Conservation (phyloP, 2,797 vertebrate species). For the Sparus aurata region DNA sequence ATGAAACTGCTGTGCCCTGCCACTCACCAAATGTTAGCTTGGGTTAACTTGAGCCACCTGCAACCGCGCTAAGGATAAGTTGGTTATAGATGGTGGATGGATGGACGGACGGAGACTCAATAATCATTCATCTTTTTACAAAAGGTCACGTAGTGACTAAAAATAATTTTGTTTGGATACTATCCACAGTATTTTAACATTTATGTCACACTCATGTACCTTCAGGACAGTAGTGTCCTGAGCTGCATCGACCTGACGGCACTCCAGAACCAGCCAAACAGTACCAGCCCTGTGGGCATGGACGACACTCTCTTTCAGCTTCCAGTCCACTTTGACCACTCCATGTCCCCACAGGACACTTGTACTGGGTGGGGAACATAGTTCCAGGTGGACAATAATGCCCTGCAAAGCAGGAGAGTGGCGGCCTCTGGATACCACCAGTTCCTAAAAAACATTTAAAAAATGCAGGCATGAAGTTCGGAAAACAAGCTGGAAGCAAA, state of each 20-base stretch:
- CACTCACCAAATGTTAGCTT: too few relatives aligned
- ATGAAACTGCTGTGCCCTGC: too few relatives aligned
- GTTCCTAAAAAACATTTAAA: conserved; percentile 84
- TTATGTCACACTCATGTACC: conserved; percentile 73
- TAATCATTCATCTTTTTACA: too few relatives aligned
- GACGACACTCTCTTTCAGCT: conserved; percentile 82
- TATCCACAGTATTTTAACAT: not conserved
- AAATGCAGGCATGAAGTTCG: not conserved
- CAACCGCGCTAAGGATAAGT: too few relatives aligned
- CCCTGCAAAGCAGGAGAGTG: conserved; percentile 87
- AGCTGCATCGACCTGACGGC: conserved; percentile 88
- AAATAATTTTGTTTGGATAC: not conserved
- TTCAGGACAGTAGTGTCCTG: conserved; percentile 91
- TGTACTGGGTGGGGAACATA: conserved; percentile 89
- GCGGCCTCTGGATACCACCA: conserved; percentile 88
- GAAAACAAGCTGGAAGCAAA: not conserved
- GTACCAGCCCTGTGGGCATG: conserved; percentile 90
- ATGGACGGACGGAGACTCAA: too few relatives aligned
- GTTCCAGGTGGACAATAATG: conserved; percentile 92
- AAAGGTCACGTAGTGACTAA: too few relatives aligned
- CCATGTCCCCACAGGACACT: conserved; percentile 92
- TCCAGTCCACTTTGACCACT: conserved; percentile 86
- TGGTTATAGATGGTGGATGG: too few relatives aligned
- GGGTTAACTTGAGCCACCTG: too few relatives aligned
- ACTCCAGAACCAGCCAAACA: conserved; percentile 86